Percentiles rank a stretch among this genome's conserved stretches.
Evolutionary conservation across 1,140 invertebrate genomes (phyloP).

Genomic region (Cotesia chilonis): DNA sequence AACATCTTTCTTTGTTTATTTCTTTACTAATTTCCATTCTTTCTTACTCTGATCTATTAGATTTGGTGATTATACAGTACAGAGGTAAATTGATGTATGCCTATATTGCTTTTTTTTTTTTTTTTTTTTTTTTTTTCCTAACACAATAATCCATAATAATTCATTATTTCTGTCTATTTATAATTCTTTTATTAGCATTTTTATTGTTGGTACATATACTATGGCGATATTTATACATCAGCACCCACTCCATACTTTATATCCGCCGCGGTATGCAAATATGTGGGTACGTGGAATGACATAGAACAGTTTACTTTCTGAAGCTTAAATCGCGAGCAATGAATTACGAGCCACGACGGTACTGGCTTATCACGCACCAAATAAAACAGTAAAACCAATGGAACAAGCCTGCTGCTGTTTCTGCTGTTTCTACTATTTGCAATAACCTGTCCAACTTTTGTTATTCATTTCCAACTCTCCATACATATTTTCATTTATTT

Average conservation of each 20-base stretch:
- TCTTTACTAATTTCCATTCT: too few relatives aligned
- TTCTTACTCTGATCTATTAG: too few relatives aligned
- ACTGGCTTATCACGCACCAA: neutral
- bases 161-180: too few relatives aligned
- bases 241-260: neutral
- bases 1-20: too few relatives aligned
- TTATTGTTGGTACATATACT: neutral
- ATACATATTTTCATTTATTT: neutral
- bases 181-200: neutral
- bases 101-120: too few relatives aligned
- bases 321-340: neutral
- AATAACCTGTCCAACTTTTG: slow-evolving; percentile 5
- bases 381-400: neutral
- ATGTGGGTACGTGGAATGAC: slow-evolving; percentile 11
- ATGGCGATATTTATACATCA: neutral
- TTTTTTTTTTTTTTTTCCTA: too few relatives aligned
- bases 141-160: too few relatives aligned
- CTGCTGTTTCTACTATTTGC: neutral
- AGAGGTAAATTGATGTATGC: too few relatives aligned
- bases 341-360: neutral
- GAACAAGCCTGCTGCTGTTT: neutral
- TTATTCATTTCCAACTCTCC: neutral
- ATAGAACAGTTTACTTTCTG: slow-evolving; percentile 17
- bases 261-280: slow-evolving; percentile 4
- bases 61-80: too few relatives aligned